Percentiles rank a stretch among this genome's conserved stretches.
Evolutionary conservation across 2,888 invertebrate genomes (phyloP).

Genomic region (Colostygia pectinataria): DNA sequence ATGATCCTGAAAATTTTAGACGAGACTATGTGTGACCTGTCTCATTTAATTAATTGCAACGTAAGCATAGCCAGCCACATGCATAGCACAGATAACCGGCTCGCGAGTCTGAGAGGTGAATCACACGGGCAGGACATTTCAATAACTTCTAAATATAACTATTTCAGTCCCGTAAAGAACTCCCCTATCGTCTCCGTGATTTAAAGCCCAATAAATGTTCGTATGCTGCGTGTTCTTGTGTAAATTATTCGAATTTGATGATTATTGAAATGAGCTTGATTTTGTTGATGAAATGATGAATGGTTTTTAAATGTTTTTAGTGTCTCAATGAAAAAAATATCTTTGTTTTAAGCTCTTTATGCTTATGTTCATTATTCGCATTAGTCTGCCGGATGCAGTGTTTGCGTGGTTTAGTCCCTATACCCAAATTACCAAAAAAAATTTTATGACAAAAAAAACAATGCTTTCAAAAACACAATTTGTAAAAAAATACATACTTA

Average conservation of each 20-base stretch:
- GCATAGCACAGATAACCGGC: conserved; percentile 27
- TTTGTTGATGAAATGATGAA: conserved; percentile 20
- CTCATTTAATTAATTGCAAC: conserved; percentile 8
- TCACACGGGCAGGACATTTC: conserved; percentile 47
- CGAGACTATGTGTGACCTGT: conserved; percentile 10
- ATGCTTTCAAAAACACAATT: too few species aligned
- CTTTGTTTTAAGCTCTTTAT: too few species aligned
- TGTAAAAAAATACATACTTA: too few species aligned
- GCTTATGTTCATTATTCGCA: too few species aligned
- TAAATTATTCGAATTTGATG: conserved; percentile 35
- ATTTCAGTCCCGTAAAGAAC: conserved; percentile 39
- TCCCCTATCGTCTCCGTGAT: conserved; percentile 44
- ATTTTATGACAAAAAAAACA: too few species aligned
- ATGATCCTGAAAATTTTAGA: not conserved
- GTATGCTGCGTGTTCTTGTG: conserved; percentile 37
- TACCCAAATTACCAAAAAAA: too few species aligned
- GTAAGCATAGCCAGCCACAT: not conserved
- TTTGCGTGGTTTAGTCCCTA: too few species aligned
- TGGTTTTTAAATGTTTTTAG: conserved; percentile 6
- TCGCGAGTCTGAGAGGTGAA: conserved; percentile 38
- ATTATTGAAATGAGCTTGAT: conserved; percentile 23
- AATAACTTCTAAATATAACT: conserved; percentile 48
- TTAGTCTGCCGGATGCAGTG: too few species aligned
- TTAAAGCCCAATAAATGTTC: conserved; percentile 48
- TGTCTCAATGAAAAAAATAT: too few species aligned